Base-by-base conservation (phyloP, 2,113 vertebrate genomes). In the Tyrannus savana region DNA sequence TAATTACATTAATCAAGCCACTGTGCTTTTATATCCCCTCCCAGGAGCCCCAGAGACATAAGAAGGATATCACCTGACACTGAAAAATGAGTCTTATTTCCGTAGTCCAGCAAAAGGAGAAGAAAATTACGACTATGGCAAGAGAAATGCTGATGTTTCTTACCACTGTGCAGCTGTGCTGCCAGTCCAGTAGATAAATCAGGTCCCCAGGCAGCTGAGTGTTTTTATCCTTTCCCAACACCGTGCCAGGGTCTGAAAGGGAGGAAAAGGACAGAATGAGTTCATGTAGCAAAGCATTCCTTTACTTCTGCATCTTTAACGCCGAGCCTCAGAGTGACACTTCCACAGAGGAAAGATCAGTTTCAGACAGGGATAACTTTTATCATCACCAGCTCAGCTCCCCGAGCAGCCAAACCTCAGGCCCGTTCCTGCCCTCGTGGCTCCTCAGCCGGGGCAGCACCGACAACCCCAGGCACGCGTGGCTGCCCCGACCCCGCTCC, bases 291-390 rank as follows among this genome's bases (percentile, higher is more conserved):
- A 53, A 19, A 30, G 5, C 2, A 2, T 3, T 18, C 21, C 46
- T 69, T 39, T 2, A 13, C 31, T 12, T 56, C 13, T 17, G 16
- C 1, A 12, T 19, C 9, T 18, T 37, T 15, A 55, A 22, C 1
- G 91, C 89, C 93, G 96, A 97, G 97, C 97, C 88, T 98, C 98
- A 97, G 97, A 62, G 7, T 72, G 24, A n/a, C 2, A 33, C 19
- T 91, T 98, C 97, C 83, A 97, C 98, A 98, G 28, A 8, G 5
- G 6, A 77, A 83, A 73, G 28, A 27, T 12, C 14, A 3, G 16
- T 27, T 91, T 98, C 98, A 93, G 97, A 95, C 97, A 97, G 97
- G 97, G 97, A 97, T 98, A 98, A 98, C 97, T 76, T 82, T n/a
- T 47, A 80, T 97, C 97, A 97, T 96, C 97, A 96, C 89, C 12